Base-by-base conservation (phyloP, 2,113 vertebrate genomes). In the Carlito syrichta region DNA sequence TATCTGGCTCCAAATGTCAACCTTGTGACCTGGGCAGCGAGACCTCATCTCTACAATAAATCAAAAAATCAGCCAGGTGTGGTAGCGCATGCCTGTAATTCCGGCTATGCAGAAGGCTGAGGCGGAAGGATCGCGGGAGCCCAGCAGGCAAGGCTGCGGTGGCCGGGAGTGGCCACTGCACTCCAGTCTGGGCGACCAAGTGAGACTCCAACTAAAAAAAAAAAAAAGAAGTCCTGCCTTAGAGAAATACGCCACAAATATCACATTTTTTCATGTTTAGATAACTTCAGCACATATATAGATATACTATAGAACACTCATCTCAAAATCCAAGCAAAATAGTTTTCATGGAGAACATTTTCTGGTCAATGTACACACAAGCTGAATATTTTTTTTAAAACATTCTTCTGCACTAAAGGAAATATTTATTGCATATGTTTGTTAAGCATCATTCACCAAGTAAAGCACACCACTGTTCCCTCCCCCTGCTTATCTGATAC, bases 301-400 rank as follows among this genome's bases (percentile, higher is more conserved):
- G 43, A 12, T 54, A 83, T 30, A 25, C 43, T 63, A 69, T 8
- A 14, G 52, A 58, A 89, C 3, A 11, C 11, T 92, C 20, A 77
- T 79, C 76, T 76, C n/a, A 87, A 94, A 95, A 78, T 6, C 7
- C 40, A 94, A 83, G 32, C 10, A 94, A 92, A 94, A 74, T 43
- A 77, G 23, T 78, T 83, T 96, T 30, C 14, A 84, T 3, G 27
- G 25, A 94, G 32, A 84, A 69, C 7, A 54, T 20, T 56, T 71
- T 92, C 62, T 62, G 54, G 38, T 91, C 50, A 74, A 68, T 78
- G 23, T 62, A 68, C 4, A 62, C 6, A 54, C 0, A 58, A 56
- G 20, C 48, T 69, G 17, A 43, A 73, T 40, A 66, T 56, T 22
- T 50, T 62, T 82, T 69, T 1, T 27, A 81, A 89, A 81, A 3